Evolutionary conservation across 2,888 invertebrate genomes (phyloP).

Genomic region (Leptinotarsa rubiginosa): DNA sequence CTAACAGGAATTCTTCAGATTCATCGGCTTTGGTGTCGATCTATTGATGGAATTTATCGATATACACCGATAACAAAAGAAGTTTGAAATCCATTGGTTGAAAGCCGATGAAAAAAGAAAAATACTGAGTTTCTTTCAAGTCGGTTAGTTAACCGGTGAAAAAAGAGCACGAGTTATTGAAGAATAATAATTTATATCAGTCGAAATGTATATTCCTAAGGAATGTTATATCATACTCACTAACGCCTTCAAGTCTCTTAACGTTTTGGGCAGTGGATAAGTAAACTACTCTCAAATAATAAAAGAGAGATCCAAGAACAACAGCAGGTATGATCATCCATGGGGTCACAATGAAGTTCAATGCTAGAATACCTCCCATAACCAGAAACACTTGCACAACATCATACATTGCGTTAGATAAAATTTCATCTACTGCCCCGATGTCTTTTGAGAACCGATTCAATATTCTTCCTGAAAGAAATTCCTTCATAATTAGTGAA

Average conservation of each 20-base stretch:
- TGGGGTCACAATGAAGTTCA: slow-evolving; percentile 78
- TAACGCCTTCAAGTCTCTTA: slow-evolving; percentile 72
- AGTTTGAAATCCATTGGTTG: no score
- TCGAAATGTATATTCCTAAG: background rate
- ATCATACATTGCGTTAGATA: slow-evolving; percentile 75
- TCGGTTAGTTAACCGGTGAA: no score
- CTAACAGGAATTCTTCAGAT: no score
- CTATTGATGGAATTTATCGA: no score
- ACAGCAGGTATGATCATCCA: slow-evolving; percentile 74
- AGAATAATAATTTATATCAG: background rate
- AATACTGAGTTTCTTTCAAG: no score
- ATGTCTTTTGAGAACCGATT: slow-evolving; percentile 89
- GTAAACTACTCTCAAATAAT: slow-evolving; percentile 74
- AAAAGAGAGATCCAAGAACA: slow-evolving; percentile 74
- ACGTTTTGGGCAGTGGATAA: slow-evolving; percentile 78
- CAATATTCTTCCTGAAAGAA: slow-evolving; percentile 76
- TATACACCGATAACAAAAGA: no score
- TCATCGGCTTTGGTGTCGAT: no score
- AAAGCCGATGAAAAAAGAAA: no score
- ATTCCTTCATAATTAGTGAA: no score
- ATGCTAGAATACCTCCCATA: slow-evolving; percentile 76
- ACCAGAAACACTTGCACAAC: slow-evolving; percentile 75
- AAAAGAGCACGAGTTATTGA: background rate
- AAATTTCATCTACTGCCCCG: slow-evolving; percentile 79
- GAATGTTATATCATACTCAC: slow-evolving; percentile 57